Conservation (phyloP, 2,888 invertebrate genomes). For the Nymphalis urticae region DNA sequence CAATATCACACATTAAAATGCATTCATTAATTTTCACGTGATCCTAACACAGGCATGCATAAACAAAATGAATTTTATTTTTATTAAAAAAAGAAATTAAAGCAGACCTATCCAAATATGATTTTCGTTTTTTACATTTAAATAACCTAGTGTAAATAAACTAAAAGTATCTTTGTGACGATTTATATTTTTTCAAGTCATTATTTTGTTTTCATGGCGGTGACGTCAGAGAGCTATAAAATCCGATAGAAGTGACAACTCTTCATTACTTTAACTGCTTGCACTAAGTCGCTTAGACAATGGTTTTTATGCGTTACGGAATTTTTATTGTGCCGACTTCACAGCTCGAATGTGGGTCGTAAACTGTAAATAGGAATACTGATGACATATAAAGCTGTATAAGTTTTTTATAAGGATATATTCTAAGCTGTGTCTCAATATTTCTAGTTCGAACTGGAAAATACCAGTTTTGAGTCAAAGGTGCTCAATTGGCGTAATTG, state of each 20-base stretch:
- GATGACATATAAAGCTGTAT: conserved; percentile 5
- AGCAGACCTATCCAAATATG: too few relatives aligned
- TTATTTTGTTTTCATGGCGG: conserved; percentile 5
- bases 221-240: conserved; percentile 28
- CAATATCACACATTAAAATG: too few relatives aligned
- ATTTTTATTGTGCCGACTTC: conserved; percentile 21
- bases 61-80: too few relatives aligned
- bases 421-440: not conserved
- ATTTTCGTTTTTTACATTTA: not conserved
- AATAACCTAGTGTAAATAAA: not conserved
- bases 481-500: not conserved
- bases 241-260: conserved; percentile 25
- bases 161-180: not conserved
- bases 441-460: not conserved
- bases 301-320: conserved; percentile 24
- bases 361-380: conserved; percentile 18
- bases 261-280: conserved; percentile 28
- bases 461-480: not conserved
- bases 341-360: conserved; percentile 20
- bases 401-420: not conserved
- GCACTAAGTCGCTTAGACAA: conserved; percentile 18
- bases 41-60: too few relatives aligned
- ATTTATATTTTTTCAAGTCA: conserved; percentile 10
- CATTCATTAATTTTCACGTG: too few relatives aligned
- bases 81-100: too few relatives aligned